Conservation (phyloP, 2,888 invertebrate genomes). For the Muscina levida region DNA sequence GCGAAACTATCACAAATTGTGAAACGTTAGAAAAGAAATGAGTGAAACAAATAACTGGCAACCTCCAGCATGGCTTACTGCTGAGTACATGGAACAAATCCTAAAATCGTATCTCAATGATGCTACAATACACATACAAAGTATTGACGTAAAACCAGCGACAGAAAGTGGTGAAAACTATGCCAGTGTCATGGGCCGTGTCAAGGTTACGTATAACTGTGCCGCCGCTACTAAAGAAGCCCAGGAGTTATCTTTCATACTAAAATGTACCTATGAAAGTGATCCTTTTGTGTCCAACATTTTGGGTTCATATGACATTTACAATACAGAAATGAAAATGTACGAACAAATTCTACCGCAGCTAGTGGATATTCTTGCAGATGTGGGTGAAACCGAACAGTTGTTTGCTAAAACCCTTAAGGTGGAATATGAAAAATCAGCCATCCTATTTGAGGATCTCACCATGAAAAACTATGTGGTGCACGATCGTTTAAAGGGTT, state of each 20-base stretch:
- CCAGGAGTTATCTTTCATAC: conserved; percentile 71
- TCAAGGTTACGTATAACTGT: conserved; percentile 69
- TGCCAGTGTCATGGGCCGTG: conserved; percentile 75
- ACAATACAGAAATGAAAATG: conserved; percentile 77
- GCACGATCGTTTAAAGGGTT: conserved; percentile 74
- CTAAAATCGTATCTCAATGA: conserved; percentile 72
- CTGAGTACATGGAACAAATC: conserved; percentile 71
- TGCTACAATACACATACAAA: conserved; percentile 68
- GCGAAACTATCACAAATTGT: not conserved
- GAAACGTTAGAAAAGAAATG: no score
- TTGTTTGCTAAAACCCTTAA: conserved; percentile 76
- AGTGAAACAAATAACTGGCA: not conserved
- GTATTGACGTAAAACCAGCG: conserved; percentile 71
- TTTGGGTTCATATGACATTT: conserved; percentile 77
- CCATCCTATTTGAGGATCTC: conserved; percentile 78
- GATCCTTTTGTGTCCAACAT: conserved; percentile 72
- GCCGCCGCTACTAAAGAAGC: conserved; percentile 54
- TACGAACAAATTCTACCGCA: conserved; percentile 77
- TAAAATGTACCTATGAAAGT: conserved; percentile 75
- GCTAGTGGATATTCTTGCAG: conserved; percentile 71
- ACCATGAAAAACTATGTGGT: conserved; percentile 71
- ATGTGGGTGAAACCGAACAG: conserved; percentile 72
- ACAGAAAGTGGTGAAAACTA: conserved; percentile 77
- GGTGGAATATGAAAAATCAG: conserved; percentile 74
- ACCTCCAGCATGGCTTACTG: conserved; percentile 74